Percentiles rank a stretch among this genome's conserved stretches.
Conservation (phyloP, 2,888 invertebrate genomes). For the Anodontia alba region DNA sequence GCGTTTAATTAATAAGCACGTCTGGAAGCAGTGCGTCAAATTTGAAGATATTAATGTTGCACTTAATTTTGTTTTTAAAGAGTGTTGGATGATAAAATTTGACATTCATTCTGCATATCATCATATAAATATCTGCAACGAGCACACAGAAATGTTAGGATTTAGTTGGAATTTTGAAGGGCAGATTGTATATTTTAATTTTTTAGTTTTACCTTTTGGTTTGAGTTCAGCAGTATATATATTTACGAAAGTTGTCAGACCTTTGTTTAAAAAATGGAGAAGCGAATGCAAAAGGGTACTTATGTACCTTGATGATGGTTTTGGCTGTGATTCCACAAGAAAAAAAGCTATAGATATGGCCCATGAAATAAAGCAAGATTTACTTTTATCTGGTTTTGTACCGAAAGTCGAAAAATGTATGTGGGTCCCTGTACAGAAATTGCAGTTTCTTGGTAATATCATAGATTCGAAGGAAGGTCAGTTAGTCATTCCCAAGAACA, state of each 20-base stretch:
- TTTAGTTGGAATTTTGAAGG: constrained; percentile 19
- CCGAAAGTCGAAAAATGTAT: not conserved
- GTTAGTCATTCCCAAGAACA: not conserved
- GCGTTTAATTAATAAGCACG: constrained; percentile 42
- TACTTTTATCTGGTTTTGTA: not conserved
- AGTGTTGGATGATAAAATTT: constrained; percentile 28
- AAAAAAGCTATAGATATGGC: not conserved
- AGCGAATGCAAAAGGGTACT: not conserved
- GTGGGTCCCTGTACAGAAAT: not conserved
- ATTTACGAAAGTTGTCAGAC: not conserved
- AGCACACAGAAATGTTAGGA: not conserved
- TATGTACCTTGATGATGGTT: not conserved
- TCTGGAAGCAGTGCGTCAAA: constrained; percentile 33
- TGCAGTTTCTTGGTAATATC: not conserved
- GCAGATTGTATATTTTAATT: not conserved
- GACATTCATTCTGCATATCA: constrained; percentile 38
- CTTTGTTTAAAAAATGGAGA: not conserved
- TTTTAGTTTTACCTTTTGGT: constrained; percentile 2
- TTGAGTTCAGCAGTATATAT: constrained; percentile 61
- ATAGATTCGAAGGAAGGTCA: not conserved
- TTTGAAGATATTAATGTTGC: constrained; percentile 42
- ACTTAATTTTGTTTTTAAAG: constrained; percentile 5
- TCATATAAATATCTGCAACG: not conserved
- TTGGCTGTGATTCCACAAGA: not conserved
- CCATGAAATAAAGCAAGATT: not conserved